These are phyloP conservation scores for Scaptomyza reducta DNA, from an alignment of 2,888 invertebrate genomes.

Conservation along the genomic window DNA sequence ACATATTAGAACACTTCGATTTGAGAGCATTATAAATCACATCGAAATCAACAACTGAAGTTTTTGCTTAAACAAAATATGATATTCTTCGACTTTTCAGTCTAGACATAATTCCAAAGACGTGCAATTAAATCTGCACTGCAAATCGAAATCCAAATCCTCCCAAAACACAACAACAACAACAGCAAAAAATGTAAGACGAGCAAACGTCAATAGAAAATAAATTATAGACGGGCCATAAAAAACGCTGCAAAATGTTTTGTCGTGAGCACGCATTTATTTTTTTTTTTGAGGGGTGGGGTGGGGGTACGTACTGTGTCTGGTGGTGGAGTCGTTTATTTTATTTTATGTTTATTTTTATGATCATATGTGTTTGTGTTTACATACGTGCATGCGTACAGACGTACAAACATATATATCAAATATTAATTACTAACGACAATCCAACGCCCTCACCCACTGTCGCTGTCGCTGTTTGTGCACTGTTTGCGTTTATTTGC, in stretches of 20 bases:
- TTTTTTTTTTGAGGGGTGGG: conserved; percentile 20
- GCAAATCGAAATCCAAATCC: conserved; percentile 39
- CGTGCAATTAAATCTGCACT: conserved; percentile 12
- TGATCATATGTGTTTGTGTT: conserved; percentile 33
- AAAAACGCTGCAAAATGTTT: conserved; percentile 51
- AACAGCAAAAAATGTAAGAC: conserved; percentile 18
- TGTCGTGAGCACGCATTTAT: conserved; percentile 78
- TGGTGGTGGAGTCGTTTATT: conserved; percentile 31
- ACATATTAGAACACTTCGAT: neutral
- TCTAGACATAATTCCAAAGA: neutral
- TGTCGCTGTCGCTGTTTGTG: conserved; percentile 3
- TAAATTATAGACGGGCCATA: conserved; percentile 59
- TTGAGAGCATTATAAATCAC: neutral
- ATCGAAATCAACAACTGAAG: neutral
- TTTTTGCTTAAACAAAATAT: neutral
- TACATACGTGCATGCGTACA: conserved; percentile 1
- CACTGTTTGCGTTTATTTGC: conserved; percentile 41
- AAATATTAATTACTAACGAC: conserved; percentile 59
- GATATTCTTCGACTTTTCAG: neutral
- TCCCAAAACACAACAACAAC: conserved; percentile 14
- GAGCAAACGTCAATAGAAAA: conserved; percentile 60
- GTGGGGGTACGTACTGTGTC: conserved; percentile 22
- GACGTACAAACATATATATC: conserved; percentile 27
- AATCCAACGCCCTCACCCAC: conserved; percentile 13
- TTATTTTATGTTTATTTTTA: conserved; percentile 47